Evolutionary conservation across 1,140 invertebrate species (phyloP).

Genomic region (Papilio machaon): DNA sequence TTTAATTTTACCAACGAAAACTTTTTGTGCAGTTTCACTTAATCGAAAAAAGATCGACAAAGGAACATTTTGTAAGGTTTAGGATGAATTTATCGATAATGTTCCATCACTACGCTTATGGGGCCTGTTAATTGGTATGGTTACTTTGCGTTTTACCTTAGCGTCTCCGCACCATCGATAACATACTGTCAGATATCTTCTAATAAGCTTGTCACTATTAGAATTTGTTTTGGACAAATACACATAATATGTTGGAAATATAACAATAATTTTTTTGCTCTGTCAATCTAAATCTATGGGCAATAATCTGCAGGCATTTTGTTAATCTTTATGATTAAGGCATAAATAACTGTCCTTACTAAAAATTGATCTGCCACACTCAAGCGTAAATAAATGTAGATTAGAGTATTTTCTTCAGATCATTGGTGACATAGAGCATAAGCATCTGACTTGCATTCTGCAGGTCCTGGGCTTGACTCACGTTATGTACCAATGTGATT

Average conservation of each 20-base stretch:
- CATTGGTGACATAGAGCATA: too few relatives aligned
- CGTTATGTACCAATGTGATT: too few relatives aligned
- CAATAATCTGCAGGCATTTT: too few relatives aligned
- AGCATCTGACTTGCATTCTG: too few relatives aligned
- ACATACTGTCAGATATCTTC: constrained; percentile 5
- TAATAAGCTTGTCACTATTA: constrained; percentile 2
- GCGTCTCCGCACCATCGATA: not conserved
- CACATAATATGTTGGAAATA: not conserved
- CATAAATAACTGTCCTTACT: not conserved
- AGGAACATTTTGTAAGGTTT: not conserved
- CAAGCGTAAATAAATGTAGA: too few relatives aligned
- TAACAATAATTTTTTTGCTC: too few relatives aligned
- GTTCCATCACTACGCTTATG: constrained; percentile 17
- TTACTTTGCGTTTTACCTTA: constrained; percentile 30
- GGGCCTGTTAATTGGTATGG: constrained; percentile 22
- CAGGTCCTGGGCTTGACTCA: too few relatives aligned
- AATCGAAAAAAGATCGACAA: too few relatives aligned
- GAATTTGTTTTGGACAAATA: constrained; percentile 17
- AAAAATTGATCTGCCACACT: not conserved
- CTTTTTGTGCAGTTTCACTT: too few relatives aligned
- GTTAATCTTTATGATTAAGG: not conserved
- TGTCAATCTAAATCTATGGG: too few relatives aligned
- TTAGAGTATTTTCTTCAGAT: too few relatives aligned
- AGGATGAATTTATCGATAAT: not conserved
- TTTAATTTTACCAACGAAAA: too few relatives aligned